Evolutionary conservation across 2,888 invertebrate genomes (phyloP), one percentile per base, ranked within the genome.

Genomic region (Erebia epiphron): DNA sequence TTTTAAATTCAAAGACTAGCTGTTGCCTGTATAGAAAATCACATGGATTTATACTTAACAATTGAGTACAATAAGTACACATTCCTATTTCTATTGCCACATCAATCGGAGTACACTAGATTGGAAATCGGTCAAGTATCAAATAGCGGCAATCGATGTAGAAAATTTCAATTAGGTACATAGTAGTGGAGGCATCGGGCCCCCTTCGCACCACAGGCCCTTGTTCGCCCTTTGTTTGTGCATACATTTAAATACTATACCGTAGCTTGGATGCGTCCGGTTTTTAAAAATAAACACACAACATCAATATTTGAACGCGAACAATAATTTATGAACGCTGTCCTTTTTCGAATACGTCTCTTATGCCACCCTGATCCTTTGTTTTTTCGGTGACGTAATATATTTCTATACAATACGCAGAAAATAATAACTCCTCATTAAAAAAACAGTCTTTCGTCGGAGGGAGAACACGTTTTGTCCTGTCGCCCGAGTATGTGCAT

Each of bases 211-310:
- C 87, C 82, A 85, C 79, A 76, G 75, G 79, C 78, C 80, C 84
- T 83, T 71, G 76, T 75, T 77, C 81, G 84, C 84, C 89, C 86
- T 90, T 91, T 92, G 91, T 92, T 92, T 92, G 91, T 84, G 85
- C 85, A 91, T 86, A 91, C 89, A 92, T 91, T 90, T 90, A 90
- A 91, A 91, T 91, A 90, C 85, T 84, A 83, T 78, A 80, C 82
- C 79, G 81, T 80, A 82, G 82, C 81, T 81, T 79, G 82, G 83
- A 86, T 84, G 83, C 85, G 86, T 86, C 86, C 85, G 88, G 86
- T 84, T 83, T 82, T 81, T 82, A 82, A 86, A 84, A 86, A 83
- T 85, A 82, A 84, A 84, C 83, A 85, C 77, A 72, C 76, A 82
- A 80, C 83, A 82, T 78, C 83, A 85, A 87, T 89, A 86, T 90